Evolutionary conservation across 2,797 vertebrate species (phyloP).

Genomic region (Brachyalestes nurse): DNA sequence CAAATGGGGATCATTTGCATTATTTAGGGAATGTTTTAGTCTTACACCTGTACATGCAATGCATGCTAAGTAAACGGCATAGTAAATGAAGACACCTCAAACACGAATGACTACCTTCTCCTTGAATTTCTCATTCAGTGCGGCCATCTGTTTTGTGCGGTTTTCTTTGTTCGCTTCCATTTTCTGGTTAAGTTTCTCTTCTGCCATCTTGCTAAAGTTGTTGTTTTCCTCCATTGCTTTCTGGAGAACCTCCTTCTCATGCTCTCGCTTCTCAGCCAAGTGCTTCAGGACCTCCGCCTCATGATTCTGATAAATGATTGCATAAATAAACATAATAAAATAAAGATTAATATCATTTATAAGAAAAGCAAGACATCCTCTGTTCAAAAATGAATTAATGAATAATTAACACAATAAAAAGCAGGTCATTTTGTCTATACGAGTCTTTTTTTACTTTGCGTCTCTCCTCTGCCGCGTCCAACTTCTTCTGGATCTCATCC

Average conservation of each 20-base stretch:
- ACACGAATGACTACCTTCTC: slow-evolving; percentile 82
- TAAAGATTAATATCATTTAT: background rate
- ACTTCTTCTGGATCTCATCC: slow-evolving; percentile 93
- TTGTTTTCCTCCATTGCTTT: slow-evolving; percentile 91
- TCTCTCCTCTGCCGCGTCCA: slow-evolving; percentile 94
- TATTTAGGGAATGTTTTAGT: background rate
- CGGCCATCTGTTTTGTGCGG: slow-evolving; percentile 88
- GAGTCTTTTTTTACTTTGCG: slow-evolving; percentile 83
- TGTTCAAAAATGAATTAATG: background rate
- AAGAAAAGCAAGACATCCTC: background rate
- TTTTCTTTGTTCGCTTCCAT: slow-evolving; percentile 97
- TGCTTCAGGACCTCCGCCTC: slow-evolving; percentile 91
- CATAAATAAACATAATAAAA: background rate
- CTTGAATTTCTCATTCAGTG: slow-evolving; percentile 91
- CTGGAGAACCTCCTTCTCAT: slow-evolving; percentile 92
- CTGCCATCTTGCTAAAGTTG: slow-evolving; percentile 92
- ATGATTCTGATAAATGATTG: slow-evolving; percentile 76
- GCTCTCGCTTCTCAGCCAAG: slow-evolving; percentile 91
- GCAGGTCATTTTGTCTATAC: background rate
- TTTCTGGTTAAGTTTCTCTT: slow-evolving; percentile 93
- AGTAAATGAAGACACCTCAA: background rate
- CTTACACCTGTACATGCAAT: background rate
- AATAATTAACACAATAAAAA: background rate
- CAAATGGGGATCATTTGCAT: background rate
- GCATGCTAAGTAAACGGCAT: background rate